Base-by-base conservation (phyloP, 2,888 invertebrate species). In the Drosophila phalerata region DNA sequence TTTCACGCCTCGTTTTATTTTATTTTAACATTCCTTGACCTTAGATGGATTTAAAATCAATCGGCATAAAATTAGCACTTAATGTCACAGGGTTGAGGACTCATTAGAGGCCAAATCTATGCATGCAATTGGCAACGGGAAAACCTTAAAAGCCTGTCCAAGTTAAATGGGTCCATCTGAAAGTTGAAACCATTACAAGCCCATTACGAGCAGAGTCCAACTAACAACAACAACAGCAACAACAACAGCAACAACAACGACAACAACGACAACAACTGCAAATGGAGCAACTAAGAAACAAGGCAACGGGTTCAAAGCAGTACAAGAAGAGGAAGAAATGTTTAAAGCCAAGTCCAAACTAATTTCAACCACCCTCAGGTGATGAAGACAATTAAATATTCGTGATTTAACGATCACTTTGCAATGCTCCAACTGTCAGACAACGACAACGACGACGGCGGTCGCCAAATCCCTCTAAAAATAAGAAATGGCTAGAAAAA, bases 361-460 rank as follows among this genome's bases (percentile, higher is more conserved):
- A 86, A 89, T 89, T 91, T 88, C 81, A 87, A 85, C 83, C 86
- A 90, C 90, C 92, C 91, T 90, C 88, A 91, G 92, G 92, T 91
- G 91, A 90, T 91, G 89, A 91, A 92, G 91, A 91, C 92, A 92
- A 92, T 92, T 92, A 92, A 92, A 92, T 92, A 91, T 91, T 92
- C 92, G 92, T 92, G 92, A 92, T 92, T 91, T 90, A 91, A 90
- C 91, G 92, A 92, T 92, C 91, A 92, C 91, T 90, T 89, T 83
- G 87, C 89, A 88, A 87, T 91, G 90, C 88, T 82, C 78, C 73
- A 85, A 85, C 84, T 86, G 85, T 70, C 73, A 74, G 81, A 66
- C 69, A 68, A 37, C 72, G 47, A 51, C 72, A 19, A 30, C 53
- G 56, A 67, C 64, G 56, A 56, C 72, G 61, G 57, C 66, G 60